These are phyloP conservation scores for Synanthedon myopaeformis DNA, from an alignment of 2,888 invertebrate species.

Conservation along the genomic window DNA sequence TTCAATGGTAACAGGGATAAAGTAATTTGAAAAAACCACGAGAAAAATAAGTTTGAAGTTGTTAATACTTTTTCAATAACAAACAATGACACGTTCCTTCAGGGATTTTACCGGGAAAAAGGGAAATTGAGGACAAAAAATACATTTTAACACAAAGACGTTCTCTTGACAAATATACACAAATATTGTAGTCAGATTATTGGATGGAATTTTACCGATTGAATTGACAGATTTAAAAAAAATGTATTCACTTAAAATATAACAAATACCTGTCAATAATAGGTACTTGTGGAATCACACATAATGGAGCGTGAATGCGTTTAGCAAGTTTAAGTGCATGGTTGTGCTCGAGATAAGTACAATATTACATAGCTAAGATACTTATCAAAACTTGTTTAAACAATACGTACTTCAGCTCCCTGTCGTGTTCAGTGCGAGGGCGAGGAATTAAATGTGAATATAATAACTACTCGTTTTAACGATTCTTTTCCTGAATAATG, in stretches of 20 bases:
- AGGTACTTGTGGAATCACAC: not conserved
- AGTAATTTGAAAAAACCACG: too few species aligned
- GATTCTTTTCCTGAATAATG: slow-evolving; percentile 14
- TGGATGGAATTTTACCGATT: too few species aligned
- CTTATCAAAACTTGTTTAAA: slow-evolving; percentile 29
- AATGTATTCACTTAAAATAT: not conserved
- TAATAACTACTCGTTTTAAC: slow-evolving; percentile 23
- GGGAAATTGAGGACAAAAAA: too few species aligned
- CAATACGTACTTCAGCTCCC: slow-evolving; percentile 21
- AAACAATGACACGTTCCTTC: not conserved
- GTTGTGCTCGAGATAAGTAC: slow-evolving; percentile 5
- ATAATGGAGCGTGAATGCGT: slow-evolving; percentile 7
- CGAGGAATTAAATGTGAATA: slow-evolving; percentile 16
- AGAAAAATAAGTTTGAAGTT: too few species aligned
- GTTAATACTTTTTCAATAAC: too few species aligned
- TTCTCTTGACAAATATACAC: too few species aligned
- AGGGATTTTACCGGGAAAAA: not conserved
- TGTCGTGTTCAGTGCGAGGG: slow-evolving; percentile 11
- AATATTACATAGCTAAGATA: slow-evolving; percentile 21
- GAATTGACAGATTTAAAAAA: too few species aligned
- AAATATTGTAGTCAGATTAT: too few species aligned
- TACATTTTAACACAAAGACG: too few species aligned
- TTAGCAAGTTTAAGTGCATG: slow-evolving; percentile 19
- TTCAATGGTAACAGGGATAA: too few species aligned
- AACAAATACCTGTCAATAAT: not conserved